phyloP scores from a whole-genome alignment of 2,113 vertebrate genomes.

The Toxostoma redivivum region DNA sequence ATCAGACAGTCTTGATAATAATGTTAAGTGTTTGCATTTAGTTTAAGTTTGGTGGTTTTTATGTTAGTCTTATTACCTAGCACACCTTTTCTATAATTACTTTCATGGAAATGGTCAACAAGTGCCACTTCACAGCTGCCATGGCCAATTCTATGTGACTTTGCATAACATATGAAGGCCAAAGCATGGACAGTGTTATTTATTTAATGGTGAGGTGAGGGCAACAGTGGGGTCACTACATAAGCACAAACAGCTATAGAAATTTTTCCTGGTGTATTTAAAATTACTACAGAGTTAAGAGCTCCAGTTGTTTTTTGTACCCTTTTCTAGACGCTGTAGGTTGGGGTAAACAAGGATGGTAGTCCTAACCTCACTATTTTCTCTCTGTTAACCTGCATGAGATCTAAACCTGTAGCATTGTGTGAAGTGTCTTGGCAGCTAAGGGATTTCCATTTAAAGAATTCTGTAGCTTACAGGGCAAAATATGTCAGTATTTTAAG shows the following conservation, averaged over 20 bases:
- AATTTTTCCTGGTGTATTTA: neutral
- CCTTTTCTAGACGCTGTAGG: neutral
- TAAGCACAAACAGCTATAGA: rapidly evolving
- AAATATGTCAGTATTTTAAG: neutral
- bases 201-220: neutral
- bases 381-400: neutral
- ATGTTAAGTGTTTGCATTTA: neutral
- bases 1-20: neutral
- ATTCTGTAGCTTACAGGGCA: neutral
- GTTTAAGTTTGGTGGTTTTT: neutral
- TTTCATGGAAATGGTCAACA: neutral
- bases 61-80: neutral
- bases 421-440: neutral
- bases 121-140: neutral
- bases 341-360: neutral
- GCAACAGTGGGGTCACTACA: neutral
- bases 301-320: neutral
- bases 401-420: neutral
- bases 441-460: neutral
- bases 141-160: neutral
- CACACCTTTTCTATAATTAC: neutral
- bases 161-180: neutral
- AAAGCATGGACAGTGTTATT: neutral
- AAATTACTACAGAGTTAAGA: neutral
- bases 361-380: neutral